A percentile compares a stretch with the other conserved stretches of the same genome.
phyloP scores from a whole-genome alignment of 2,888 invertebrate species.

The Diaprepes abbreviatus region DNA sequence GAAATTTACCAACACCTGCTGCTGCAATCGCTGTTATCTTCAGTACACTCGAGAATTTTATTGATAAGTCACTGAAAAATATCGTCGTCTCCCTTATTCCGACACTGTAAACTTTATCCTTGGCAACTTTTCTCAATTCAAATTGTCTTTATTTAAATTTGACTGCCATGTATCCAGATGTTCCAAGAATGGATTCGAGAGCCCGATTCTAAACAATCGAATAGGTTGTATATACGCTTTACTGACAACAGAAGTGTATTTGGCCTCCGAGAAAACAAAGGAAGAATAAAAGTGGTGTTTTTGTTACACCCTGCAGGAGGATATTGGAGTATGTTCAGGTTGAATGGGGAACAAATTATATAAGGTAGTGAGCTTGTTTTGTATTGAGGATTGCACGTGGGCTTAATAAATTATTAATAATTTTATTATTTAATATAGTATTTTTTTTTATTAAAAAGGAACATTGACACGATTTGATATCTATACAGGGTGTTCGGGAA shows the following conservation, averaged over 20 bases:
- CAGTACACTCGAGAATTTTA: too few species aligned
- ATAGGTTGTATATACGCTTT: constrained; percentile 45
- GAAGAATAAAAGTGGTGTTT: constrained; percentile 35
- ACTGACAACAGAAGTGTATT: constrained; percentile 47
- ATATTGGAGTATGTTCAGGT: constrained; percentile 11
- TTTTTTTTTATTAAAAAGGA: too few species aligned
- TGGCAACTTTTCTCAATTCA: constrained; percentile 44
- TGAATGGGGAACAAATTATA: background rate
- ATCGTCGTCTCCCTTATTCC: too few species aligned
- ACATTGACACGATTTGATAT: too few species aligned
- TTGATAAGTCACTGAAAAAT: too few species aligned
- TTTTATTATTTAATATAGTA: too few species aligned
- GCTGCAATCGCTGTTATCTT: too few species aligned
- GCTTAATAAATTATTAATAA: background rate
- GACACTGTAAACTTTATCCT: constrained; percentile 29
- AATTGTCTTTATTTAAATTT: constrained; percentile 45
- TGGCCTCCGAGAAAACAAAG: constrained; percentile 39
- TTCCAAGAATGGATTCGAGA: constrained; percentile 41
- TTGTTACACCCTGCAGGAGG: constrained; percentile 33
- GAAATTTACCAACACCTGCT: too few species aligned
- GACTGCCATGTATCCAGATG: constrained; percentile 47
- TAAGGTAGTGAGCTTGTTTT: background rate
- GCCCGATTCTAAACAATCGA: constrained; percentile 45
- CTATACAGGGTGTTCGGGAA: too few species aligned
- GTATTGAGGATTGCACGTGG: background rate